Percentiles rank a stretch among this genome's conserved stretches.
Evolutionary conservation across 1,140 invertebrate species (phyloP).

Genomic region (Laupala kohalensis): DNA sequence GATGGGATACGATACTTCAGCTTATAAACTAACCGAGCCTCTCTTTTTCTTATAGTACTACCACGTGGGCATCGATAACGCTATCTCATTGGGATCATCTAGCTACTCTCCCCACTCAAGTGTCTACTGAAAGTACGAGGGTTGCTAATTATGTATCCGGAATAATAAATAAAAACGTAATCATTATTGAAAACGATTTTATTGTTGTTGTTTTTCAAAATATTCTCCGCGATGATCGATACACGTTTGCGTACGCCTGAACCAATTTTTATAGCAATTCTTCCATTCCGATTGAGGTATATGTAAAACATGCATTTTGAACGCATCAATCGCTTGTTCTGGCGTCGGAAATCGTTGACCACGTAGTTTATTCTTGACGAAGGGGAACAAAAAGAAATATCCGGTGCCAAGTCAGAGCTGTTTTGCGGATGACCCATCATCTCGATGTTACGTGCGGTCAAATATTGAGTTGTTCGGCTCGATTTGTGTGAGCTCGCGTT

Average conservation of each 20-base stretch:
- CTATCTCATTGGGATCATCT: too few relatives aligned
- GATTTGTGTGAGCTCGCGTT: neutral
- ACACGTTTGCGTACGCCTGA: slow-evolving; percentile 16
- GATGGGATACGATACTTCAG: too few relatives aligned
- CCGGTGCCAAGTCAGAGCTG: neutral
- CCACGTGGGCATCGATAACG: too few relatives aligned
- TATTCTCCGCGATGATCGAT: neutral
- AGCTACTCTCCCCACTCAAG: too few relatives aligned
- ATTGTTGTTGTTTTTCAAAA: neutral
- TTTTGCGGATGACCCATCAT: neutral
- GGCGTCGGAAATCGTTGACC: slow-evolving; percentile 21
- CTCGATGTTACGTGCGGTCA: neutral
- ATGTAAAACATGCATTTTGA: slow-evolving; percentile 23
- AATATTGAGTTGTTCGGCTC: neutral
- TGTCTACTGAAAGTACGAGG: neutral
- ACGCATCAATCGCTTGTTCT: slow-evolving; percentile 22
- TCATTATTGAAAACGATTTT: neutral
- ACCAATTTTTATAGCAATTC: slow-evolving; percentile 22
- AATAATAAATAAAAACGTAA: neutral
- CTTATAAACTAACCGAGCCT: too few relatives aligned
- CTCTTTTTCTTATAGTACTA: too few relatives aligned
- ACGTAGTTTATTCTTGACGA: slow-evolving; percentile 18
- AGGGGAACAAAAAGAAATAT: neutral
- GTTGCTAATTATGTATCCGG: neutral
- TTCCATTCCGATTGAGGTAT: slow-evolving; percentile 22